phyloP scores from a whole-genome alignment of 2,797 vertebrate species.

The Scolopax rusticola region DNA sequence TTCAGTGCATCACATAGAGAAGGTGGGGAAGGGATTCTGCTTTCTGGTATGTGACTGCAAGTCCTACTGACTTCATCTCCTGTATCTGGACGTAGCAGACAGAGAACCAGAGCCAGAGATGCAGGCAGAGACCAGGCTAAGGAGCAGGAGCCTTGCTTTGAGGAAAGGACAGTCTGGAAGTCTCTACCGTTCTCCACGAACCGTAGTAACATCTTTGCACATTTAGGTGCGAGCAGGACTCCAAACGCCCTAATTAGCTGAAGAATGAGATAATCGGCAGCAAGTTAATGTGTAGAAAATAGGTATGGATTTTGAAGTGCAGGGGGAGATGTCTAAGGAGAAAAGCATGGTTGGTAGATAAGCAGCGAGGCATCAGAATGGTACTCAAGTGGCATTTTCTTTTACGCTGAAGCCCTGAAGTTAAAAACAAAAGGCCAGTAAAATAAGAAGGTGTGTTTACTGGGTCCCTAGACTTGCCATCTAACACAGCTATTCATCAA shows the following conservation, averaged over 20 bases:
- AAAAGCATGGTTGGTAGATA: background rate
- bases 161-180: background rate
- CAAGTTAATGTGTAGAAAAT: background rate
- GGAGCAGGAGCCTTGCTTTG: background rate
- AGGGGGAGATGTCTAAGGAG: background rate
- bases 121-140: background rate
- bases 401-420: background rate
- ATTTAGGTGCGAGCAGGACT: too few species aligned
- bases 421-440: constrained; percentile 18
- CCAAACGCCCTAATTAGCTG: background rate
- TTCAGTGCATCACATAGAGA: accelerated
- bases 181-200: background rate
- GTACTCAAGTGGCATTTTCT: background rate
- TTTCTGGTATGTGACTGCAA: background rate
- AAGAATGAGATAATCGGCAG: background rate
- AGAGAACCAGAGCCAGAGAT: background rate
- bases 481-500: constrained; percentile 81
- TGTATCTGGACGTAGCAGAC: background rate
- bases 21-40: background rate
- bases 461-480: constrained; percentile 67
- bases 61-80: background rate
- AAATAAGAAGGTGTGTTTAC: constrained; percentile 43
- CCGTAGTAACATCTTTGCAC: too few species aligned
- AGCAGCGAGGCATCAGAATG: background rate
- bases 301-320: background rate